phyloP scores from a whole-genome alignment of 2,113 vertebrate species.

The Pygoscelis antarcticus region DNA sequence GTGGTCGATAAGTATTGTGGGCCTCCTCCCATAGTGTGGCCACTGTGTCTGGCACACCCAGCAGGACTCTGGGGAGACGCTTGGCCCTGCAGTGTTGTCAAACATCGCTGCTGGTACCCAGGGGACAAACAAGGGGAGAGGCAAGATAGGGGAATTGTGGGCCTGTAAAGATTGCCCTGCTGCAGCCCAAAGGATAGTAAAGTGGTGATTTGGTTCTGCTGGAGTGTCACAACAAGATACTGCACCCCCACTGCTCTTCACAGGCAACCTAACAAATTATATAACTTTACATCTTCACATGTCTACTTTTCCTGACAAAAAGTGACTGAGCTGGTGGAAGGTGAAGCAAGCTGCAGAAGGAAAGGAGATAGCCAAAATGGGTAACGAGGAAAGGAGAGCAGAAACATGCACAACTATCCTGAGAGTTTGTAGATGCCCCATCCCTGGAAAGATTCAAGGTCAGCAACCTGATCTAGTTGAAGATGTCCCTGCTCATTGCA shows the following conservation, averaged over 20 bases:
- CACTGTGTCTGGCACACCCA: rapidly evolving
- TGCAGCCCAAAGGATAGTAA: neutral
- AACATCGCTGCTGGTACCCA: neutral
- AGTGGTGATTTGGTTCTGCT: neutral
- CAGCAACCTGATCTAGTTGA: neutral
- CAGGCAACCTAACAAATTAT: neutral
- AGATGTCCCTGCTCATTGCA: neutral
- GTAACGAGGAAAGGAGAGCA: neutral
- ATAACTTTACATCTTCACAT: neutral
- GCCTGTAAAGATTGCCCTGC: neutral
- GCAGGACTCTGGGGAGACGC: neutral
- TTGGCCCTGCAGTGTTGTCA: neutral
- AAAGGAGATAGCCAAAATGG: neutral
- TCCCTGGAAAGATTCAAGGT: neutral
- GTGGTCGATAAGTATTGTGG: neutral
- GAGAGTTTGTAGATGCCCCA: neutral
- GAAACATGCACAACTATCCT: neutral
- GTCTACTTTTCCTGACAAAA: neutral
- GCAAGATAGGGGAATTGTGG: neutral
- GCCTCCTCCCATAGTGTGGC: neutral
- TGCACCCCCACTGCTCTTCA: neutral
- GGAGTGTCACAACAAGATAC: neutral
- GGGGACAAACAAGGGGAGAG: neutral
- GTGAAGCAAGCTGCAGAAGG: neutral
- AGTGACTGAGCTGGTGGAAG: neutral